phyloP scores from a whole-genome alignment of 2,888 invertebrate species.

The Disparrhopalites patrizii region DNA sequence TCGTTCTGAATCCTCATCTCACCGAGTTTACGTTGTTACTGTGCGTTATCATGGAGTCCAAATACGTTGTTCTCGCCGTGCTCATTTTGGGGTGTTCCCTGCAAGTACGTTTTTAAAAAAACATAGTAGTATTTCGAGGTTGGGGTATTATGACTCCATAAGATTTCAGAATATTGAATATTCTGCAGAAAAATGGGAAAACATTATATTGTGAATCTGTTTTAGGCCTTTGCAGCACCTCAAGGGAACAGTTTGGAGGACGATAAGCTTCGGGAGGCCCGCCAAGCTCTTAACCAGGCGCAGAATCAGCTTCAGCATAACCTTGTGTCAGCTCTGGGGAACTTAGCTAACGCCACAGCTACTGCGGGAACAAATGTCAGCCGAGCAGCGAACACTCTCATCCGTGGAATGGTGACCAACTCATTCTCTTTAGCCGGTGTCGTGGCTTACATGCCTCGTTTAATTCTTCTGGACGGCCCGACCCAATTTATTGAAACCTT shows the following conservation, averaged over 20 bases:
- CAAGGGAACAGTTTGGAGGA: conserved; percentile 20
- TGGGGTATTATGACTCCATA: too few relatives aligned
- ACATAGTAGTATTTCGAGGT: too few relatives aligned
- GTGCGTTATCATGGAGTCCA: too few relatives aligned
- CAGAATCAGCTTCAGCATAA: conserved; percentile 39
- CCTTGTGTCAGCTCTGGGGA: conserved; percentile 35
- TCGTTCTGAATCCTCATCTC: too few relatives aligned
- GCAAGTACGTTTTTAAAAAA: too few relatives aligned
- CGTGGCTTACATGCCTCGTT: conserved; percentile 46
- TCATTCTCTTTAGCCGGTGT: conserved; percentile 41
- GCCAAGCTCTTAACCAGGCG: conserved; percentile 44
- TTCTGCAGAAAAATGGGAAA: too few relatives aligned
- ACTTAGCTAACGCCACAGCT: conserved; percentile 40
- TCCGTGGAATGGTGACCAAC: conserved; percentile 43
- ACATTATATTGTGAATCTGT: too few relatives aligned
- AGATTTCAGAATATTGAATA: too few relatives aligned
- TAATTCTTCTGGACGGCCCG: conserved; percentile 47
- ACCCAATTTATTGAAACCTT: conserved; percentile 47
- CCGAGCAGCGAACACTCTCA: conserved; percentile 42
- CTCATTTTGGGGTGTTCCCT: too few relatives aligned
- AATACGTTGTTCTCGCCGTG: too few relatives aligned
- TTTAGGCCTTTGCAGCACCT: too few relatives aligned
- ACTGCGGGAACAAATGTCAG: conserved; percentile 43
- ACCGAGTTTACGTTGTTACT: too few relatives aligned
- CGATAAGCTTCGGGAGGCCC: conserved; percentile 36